Conservation (phyloP, 2,113 vertebrate species). For the Echinops telfairi region DNA sequence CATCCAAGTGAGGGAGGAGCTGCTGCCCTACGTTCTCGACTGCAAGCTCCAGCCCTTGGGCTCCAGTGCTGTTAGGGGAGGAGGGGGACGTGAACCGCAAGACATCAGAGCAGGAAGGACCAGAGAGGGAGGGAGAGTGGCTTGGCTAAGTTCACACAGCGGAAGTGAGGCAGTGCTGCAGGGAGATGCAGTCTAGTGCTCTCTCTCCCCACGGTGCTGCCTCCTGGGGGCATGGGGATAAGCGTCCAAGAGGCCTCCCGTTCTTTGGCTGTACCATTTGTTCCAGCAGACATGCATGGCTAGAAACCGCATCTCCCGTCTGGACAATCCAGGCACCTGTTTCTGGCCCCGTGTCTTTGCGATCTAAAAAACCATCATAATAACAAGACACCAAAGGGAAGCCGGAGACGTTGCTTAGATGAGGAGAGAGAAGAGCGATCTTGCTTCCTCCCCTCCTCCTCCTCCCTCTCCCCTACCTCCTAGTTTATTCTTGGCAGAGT, state of each 20-base stretch:
- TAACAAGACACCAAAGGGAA: conserved; percentile 57
- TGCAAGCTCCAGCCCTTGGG: neutral
- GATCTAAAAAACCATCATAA: conserved; percentile 18
- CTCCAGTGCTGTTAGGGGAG: neutral
- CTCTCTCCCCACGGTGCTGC: neutral
- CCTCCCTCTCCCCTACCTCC: conserved; percentile 20
- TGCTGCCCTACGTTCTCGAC: neutral
- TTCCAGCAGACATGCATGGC: conserved; percentile 5
- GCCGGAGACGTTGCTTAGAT: conserved; percentile 16
- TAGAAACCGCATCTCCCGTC: conserved; percentile 7
- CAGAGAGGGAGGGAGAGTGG: neutral
- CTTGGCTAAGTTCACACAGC: accelerated
- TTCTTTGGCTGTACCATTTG: neutral
- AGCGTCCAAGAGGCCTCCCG: neutral
- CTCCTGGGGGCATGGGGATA: neutral
- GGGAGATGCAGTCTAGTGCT: accelerated
- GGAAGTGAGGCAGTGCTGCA: accelerated
- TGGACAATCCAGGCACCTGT: neutral
- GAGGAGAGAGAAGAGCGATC: neutral
- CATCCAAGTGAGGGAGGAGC: neutral
- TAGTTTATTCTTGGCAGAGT: conserved; percentile 12
- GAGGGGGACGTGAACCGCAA: neutral
- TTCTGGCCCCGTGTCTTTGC: conserved; percentile 44
- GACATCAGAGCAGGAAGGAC: neutral
- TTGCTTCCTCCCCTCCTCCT: neutral